Evolutionary conservation across 2,888 invertebrate genomes (phyloP).

Genomic region (Lacanobia wlatinum): DNA sequence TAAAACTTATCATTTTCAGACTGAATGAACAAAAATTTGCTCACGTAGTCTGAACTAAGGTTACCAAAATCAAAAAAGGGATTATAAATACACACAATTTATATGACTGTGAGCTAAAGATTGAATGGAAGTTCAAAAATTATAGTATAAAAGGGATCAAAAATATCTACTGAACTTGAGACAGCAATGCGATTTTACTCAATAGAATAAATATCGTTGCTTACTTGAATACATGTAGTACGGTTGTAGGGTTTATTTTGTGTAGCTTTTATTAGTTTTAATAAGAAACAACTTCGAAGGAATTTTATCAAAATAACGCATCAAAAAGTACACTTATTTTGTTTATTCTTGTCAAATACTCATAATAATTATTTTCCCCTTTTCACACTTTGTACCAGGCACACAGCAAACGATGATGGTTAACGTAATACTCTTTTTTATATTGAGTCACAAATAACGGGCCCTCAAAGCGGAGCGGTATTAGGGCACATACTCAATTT

Average conservation of each 20-base stretch:
- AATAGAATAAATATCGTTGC: not conserved
- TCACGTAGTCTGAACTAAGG: too few species aligned
- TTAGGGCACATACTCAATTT: slow-evolving; percentile 60
- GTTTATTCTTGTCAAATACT: not conserved
- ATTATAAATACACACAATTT: too few species aligned
- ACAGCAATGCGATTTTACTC: not conserved
- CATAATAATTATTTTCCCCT: slow-evolving; percentile 2
- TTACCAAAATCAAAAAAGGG: too few species aligned
- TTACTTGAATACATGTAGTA: too few species aligned
- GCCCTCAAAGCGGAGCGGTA: slow-evolving; percentile 48
- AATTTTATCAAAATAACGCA: not conserved
- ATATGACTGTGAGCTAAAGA: too few species aligned
- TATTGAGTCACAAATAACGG: slow-evolving; percentile 53
- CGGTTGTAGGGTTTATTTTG: too few species aligned
- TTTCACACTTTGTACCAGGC: slow-evolving; percentile 39
- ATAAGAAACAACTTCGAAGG: not conserved
- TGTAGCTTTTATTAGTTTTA: not conserved
- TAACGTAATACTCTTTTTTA: slow-evolving; percentile 52
- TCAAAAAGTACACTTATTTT: not conserved
- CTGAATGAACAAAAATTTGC: too few species aligned
- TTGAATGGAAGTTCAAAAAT: too few species aligned
- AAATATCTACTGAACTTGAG: not conserved
- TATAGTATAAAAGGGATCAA: not conserved
- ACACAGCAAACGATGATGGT: slow-evolving; percentile 36
- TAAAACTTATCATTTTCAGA: too few species aligned